A percentile compares a stretch with the other conserved stretches of the same genome.
These are phyloP conservation scores for Ptilorrhoa leucosticta DNA, from an alignment of 2,113 vertebrate species.

Conservation along the genomic window DNA sequence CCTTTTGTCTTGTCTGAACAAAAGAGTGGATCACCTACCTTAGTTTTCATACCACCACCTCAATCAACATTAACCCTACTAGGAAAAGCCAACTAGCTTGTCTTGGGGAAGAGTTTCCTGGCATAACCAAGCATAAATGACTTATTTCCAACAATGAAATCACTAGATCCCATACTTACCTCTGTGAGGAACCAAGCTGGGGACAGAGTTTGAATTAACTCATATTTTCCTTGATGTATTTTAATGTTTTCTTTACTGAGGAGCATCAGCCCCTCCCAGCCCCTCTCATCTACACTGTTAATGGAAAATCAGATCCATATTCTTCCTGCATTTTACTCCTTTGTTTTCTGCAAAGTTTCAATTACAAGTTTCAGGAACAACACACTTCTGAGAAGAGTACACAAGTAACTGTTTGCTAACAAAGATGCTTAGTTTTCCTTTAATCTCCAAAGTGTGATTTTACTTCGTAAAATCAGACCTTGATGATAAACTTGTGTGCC, in stretches of 20 bases:
- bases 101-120: background rate
- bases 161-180: background rate
- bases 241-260: background rate
- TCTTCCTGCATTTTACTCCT: background rate
- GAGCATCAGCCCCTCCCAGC: background rate
- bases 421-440: background rate
- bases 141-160: background rate
- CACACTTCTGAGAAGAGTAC: background rate
- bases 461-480: background rate
- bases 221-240: background rate
- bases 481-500: background rate
- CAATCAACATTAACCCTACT: background rate
- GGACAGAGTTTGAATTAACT: background rate
- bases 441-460: background rate
- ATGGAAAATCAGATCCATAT: background rate
- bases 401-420: background rate
- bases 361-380: background rate
- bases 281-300: background rate
- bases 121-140: background rate
- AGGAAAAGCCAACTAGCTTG: background rate
- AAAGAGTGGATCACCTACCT: background rate
- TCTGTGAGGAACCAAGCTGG: background rate
- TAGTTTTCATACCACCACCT: background rate
- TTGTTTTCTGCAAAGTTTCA: background rate
- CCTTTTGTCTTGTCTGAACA: background rate